Evolutionary conservation across 2,888 invertebrate genomes (phyloP).

Genomic region (Spisula subtruncata): DNA sequence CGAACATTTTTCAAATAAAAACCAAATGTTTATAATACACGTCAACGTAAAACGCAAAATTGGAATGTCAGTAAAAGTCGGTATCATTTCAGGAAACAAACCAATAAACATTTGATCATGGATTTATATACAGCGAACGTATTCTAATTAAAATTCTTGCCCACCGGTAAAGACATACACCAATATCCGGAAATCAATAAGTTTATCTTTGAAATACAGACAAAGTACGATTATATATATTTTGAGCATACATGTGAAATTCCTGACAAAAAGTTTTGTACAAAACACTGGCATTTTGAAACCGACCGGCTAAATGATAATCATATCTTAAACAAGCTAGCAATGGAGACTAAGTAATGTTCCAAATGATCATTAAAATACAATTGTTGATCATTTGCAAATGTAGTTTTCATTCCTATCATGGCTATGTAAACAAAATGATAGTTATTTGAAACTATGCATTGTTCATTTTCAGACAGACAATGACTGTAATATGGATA

Average conservation of each 20-base stretch:
- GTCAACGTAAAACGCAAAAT: neutral
- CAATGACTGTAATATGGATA: neutral
- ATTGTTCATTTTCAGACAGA: neutral
- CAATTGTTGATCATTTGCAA: neutral
- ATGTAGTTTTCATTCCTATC: neutral
- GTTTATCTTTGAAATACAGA: neutral
- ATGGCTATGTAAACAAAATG: neutral
- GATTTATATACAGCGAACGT: neutral
- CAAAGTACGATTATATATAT: too few relatives aligned
- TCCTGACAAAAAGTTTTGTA: too few relatives aligned
- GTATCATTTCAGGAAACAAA: neutral
- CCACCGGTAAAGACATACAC: neutral
- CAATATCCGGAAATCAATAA: neutral
- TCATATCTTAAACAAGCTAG: too few relatives aligned
- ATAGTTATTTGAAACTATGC: neutral
- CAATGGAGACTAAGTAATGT: too few relatives aligned
- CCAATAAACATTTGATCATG: conserved; percentile 9
- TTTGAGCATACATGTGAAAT: too few relatives aligned
- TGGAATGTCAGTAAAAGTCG: neutral
- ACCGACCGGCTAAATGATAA: too few relatives aligned
- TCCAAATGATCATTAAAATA: neutral
- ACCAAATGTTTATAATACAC: too few relatives aligned
- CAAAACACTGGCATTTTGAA: too few relatives aligned
- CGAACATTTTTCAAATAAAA: too few relatives aligned
- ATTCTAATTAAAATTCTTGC: conserved; percentile 18